phyloP scores from a whole-genome alignment of 2,797 vertebrate species.

The Labroides dimidiatus region DNA sequence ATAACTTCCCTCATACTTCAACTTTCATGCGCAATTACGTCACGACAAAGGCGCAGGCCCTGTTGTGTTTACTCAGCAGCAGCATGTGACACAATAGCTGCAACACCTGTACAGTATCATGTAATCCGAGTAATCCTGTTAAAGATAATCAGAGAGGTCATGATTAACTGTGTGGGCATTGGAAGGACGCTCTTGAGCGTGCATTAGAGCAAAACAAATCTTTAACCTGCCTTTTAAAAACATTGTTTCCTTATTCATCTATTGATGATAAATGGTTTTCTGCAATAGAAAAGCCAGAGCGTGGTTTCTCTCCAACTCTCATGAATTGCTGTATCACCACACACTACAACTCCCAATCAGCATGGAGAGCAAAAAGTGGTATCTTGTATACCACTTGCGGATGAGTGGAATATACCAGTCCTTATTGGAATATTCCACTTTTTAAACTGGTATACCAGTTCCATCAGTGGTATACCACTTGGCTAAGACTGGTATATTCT shows the following conservation, averaged over 20 bases:
- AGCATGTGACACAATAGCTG: constrained; percentile 1
- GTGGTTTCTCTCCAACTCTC: not conserved
- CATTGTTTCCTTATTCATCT: no score
- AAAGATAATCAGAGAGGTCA: not conserved
- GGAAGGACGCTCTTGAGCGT: not conserved
- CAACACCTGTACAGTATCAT: constrained; percentile 11
- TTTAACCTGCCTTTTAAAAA: no score
- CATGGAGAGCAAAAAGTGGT: no score
- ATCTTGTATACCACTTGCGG: no score
- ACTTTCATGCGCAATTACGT: constrained; percentile 4
- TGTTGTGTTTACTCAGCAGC: not conserved
- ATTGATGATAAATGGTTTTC: no score
- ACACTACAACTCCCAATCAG: no score
- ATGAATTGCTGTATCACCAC: constrained; percentile 5
- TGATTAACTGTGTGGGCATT: not conserved
- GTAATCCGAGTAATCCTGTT: not conserved
- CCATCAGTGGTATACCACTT: no score
- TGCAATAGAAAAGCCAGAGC: no score
- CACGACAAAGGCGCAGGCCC: constrained; percentile 8
- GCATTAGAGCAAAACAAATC: not conserved
- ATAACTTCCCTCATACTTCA: constrained; percentile 35
- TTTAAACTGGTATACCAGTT: no score
- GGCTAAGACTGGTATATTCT: no score
- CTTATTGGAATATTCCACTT: no score
- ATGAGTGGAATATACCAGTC: no score